phyloP scores from a whole-genome alignment of 2,888 invertebrate species.

The Sinodicranocentrus sp. region DNA sequence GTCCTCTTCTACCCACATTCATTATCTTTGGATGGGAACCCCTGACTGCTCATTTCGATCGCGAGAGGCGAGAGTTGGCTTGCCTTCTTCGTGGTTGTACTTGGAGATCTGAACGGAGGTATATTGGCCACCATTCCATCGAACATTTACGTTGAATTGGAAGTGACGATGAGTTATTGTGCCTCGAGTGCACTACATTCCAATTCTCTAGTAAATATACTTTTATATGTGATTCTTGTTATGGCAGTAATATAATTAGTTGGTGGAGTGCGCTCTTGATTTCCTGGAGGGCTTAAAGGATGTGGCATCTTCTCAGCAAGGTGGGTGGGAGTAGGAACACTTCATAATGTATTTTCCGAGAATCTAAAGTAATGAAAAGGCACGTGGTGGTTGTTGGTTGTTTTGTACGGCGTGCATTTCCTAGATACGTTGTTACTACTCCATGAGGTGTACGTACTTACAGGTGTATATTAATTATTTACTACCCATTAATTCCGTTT shows the following conservation, averaged over 20 bases:
- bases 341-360: constrained; percentile 3
- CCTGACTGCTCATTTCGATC: constrained; percentile 54
- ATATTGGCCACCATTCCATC: constrained; percentile 2
- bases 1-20: constrained; percentile 57
- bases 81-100: constrained; percentile 19
- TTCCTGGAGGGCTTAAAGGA: constrained; percentile 66
- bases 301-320: constrained; percentile 66
- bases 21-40: constrained; percentile 54
- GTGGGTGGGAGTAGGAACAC: constrained; percentile 46
- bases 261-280: constrained; percentile 63
- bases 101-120: neutral
- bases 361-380: constrained; percentile 23
- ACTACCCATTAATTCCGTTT: constrained; percentile 61
- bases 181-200: constrained; percentile 47
- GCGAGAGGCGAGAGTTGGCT: constrained; percentile 38
- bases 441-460: constrained; percentile 10
- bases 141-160: constrained; percentile 41
- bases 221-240: constrained; percentile 54
- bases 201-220: constrained; percentile 26
- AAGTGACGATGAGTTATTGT: constrained; percentile 69
- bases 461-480: constrained; percentile 67
- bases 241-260: constrained; percentile 60
- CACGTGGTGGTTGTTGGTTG: constrained; percentile 1
- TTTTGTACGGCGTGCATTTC: neutral
- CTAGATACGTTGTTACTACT: constrained; percentile 1